A percentile compares a stretch with the other conserved stretches of the same genome.
phyloP scores from a whole-genome alignment of 1,140 invertebrate genomes.

The Thaumatotibia leucotreta region DNA sequence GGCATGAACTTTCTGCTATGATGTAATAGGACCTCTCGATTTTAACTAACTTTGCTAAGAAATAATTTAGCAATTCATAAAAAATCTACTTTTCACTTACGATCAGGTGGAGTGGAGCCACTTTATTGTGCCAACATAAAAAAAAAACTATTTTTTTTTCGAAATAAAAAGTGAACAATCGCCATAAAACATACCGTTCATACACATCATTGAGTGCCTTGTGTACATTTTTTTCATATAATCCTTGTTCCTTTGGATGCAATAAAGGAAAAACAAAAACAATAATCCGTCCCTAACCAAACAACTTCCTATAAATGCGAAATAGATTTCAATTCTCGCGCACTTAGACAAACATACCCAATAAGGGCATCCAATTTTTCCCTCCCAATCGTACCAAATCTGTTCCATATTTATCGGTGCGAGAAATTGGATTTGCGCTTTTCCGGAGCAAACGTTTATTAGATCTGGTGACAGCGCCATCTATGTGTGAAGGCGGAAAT shows the following conservation, averaged over 20 bases:
- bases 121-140: no score
- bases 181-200: no score
- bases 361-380: not conserved
- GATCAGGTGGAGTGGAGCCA: no score
- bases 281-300: not conserved
- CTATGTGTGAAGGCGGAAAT: slow-evolving; percentile 29
- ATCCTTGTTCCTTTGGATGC: not conserved
- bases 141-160: no score
- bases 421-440: slow-evolving; percentile 23
- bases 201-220: no score
- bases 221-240: no score
- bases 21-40: no score
- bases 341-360: not conserved
- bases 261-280: not conserved
- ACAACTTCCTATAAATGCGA: slow-evolving; percentile 4
- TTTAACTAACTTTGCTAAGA: no score
- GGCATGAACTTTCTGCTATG: no score
- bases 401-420: slow-evolving; percentile 21
- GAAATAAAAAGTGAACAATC: no score
- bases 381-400: slow-evolving; percentile 10
- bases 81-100: no score
- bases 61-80: no score
- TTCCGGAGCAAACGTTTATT: slow-evolving; percentile 21
- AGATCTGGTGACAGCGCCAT: slow-evolving; percentile 31
- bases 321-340: not conserved